These are phyloP conservation scores for Coelinius sp. DNA, from an alignment of 2,888 invertebrate species.

Conservation along the genomic window DNA sequence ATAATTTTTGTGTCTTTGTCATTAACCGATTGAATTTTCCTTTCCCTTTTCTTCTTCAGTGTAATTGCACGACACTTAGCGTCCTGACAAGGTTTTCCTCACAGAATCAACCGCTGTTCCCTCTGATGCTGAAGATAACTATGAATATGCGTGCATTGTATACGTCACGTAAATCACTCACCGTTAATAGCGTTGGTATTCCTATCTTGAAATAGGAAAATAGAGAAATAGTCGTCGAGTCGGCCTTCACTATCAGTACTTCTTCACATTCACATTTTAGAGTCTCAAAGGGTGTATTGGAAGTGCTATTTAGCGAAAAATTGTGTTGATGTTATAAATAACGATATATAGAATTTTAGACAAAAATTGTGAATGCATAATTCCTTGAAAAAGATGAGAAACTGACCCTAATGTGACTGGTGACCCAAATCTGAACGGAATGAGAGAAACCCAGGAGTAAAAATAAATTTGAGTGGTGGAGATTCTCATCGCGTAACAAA, in stretches of 20 bases:
- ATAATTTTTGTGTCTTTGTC: slow-evolving; percentile 6
- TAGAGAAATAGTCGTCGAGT: slow-evolving; percentile 4
- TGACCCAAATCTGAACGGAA: slow-evolving; percentile 41
- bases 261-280: neutral
- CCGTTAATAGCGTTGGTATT: slow-evolving; percentile 27
- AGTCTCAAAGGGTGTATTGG: neutral
- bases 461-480: slow-evolving; percentile 15
- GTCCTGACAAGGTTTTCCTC: slow-evolving; percentile 31
- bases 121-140: neutral
- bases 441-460: slow-evolving; percentile 12
- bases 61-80: neutral
- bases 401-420: slow-evolving; percentile 44
- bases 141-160: slow-evolving; percentile 33
- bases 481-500: slow-evolving; percentile 13
- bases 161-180: slow-evolving; percentile 36
- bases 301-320: neutral
- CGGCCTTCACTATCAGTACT: slow-evolving; percentile 17
- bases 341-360: neutral
- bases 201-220: slow-evolving; percentile 16
- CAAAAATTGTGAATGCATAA: neutral
- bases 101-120: slow-evolving; percentile 13
- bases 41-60: slow-evolving; percentile 4
- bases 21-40: slow-evolving; percentile 17
- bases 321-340: neutral
- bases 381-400: slow-evolving; percentile 9